Evolutionary conservation across 1,140 invertebrate species (phyloP), one percentile per base, ranked within the genome.

Genomic region (Melitaea cinxia): DNA sequence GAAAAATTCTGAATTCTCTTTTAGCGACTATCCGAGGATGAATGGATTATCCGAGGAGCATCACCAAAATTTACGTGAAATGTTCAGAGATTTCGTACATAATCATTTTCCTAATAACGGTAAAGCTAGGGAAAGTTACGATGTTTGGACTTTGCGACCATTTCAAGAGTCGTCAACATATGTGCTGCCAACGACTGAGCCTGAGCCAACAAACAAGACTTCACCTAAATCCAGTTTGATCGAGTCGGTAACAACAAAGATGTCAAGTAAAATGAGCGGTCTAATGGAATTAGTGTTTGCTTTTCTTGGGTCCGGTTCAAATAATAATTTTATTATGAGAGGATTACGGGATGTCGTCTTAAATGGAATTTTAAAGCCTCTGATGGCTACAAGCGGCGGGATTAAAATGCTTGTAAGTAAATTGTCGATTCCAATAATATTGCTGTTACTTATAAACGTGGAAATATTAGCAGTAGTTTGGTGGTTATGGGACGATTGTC

Each of bases 401-500:
- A 62, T 91, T n/a, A 91, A 89, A 65, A 55, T 77, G 6, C 69
- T 91, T 37, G 82, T 91, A 47, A 83, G 78, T 67, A 89, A 87
- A 73, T 49, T 91, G 4, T 57, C 80, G 12, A 78, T 91, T 57
- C 88, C 88, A 17, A 52, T 89, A 15, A 68, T 91, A 61, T 69
- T 79, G 12, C 60, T 91, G 17, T 15, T 91, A 2, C 68, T 91
- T 56, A 84, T 91, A 21, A 91, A 91, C 67, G 45, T 91, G 19
- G 88, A 91, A 65, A 76, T 91, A 24, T 65, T 89, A 64, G 62
- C 85, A 15, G 83, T 78, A 5, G 70, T 91, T 5, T 91, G 88
- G 88, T 91, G 88, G 88, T 61, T 91, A 19, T 91, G 88, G 88
- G 88, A 91, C 26, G 86, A 89, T 33, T 88, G 85, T 61, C 12